Conservation (phyloP, 1,140 invertebrate species). For the Lucilia cuprina region DNA sequence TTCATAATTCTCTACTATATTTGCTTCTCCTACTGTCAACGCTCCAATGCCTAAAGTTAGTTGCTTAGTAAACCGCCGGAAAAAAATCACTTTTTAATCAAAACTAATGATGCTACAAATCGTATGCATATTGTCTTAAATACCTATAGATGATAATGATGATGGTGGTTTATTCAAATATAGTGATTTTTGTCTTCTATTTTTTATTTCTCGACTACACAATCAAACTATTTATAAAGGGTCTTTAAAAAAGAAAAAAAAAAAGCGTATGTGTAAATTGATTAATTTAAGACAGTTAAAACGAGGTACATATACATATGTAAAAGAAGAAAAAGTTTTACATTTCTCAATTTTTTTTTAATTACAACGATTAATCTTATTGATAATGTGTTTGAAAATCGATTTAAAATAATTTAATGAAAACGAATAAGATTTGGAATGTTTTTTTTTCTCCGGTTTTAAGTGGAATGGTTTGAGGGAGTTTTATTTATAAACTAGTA, state of each 20-base stretch:
- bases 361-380: constrained; percentile 25
- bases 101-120: constrained; percentile 27
- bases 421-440: too few species aligned
- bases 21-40: neutral
- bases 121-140: constrained; percentile 3
- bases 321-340: neutral
- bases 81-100: constrained; percentile 22
- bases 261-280: constrained; percentile 4
- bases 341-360: neutral
- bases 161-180: neutral
- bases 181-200: neutral
- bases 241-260: neutral
- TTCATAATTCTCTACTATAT: neutral
- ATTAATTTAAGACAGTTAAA: constrained; percentile 24
- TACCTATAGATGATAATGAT: too few species aligned
- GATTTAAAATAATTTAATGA: constrained; percentile 16
- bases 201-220: neutral
- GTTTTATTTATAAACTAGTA: too few species aligned
- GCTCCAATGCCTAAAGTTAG: neutral
- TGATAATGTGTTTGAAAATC: constrained; percentile 18
- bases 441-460: too few species aligned
- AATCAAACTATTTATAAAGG: too few species aligned
- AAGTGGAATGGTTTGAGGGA: too few species aligned
- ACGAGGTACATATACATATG: neutral
- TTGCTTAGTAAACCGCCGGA: neutral